Conservation (phyloP, 2,113 vertebrate species). For the Deroptyus accipitrinus region DNA sequence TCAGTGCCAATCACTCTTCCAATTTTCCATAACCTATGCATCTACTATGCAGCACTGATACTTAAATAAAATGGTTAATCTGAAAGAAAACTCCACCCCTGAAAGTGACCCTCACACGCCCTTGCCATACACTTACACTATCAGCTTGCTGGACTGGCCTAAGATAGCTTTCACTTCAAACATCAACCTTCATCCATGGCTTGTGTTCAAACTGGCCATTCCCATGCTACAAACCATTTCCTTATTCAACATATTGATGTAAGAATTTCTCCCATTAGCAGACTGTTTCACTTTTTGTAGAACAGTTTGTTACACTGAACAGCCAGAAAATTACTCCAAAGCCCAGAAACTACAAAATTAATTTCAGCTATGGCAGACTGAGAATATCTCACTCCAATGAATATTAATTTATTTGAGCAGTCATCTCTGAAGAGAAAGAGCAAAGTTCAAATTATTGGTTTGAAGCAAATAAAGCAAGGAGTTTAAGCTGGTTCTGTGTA, state of each 20-base stretch:
- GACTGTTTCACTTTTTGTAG: not conserved
- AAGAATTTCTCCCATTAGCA: not conserved
- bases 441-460: not conserved
- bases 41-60: not conserved
- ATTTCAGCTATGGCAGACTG: not conserved
- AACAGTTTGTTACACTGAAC: not conserved
- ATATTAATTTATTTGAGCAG: conserved; percentile 12
- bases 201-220: not conserved
- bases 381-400: not conserved
- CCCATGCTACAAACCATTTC: not conserved
- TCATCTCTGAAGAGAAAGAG: conserved; percentile 2
- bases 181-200: not conserved
- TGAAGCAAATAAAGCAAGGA: not conserved
- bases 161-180: not conserved
- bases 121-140: not conserved
- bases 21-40: not conserved
- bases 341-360: not conserved
- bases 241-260: not conserved
- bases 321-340: not conserved
- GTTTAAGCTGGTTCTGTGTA: not conserved
- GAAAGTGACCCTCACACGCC: not conserved
- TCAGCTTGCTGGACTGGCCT: not conserved
- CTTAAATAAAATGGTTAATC: not conserved
- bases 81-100: not conserved
- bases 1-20: not conserved